phyloP scores from a whole-genome alignment of 2,888 invertebrate genomes.

The Heliconius ethilla region DNA sequence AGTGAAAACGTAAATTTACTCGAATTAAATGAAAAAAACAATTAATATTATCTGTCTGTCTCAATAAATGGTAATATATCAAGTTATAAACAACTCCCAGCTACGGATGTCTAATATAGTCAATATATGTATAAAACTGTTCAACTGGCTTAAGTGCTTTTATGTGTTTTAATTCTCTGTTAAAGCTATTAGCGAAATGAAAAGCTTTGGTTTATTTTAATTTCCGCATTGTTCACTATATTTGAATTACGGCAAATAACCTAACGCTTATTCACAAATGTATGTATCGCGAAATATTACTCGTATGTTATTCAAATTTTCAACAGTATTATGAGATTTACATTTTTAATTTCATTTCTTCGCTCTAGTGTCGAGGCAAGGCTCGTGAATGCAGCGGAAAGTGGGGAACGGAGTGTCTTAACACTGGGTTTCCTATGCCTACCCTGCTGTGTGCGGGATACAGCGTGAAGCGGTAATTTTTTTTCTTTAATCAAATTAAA shows the following conservation, averaged over 20 bases:
- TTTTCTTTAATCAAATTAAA: too few species aligned
- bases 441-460: too few species aligned
- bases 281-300: not conserved
- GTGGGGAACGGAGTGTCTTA: too few species aligned
- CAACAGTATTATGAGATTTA: too few species aligned
- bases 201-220: constrained; percentile 39
- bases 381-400: too few species aligned
- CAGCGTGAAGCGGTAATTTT: too few species aligned
- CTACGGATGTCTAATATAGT: not conserved
- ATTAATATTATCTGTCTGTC: not conserved
- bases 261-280: not conserved
- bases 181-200: constrained; percentile 39
- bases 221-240: constrained; percentile 34
- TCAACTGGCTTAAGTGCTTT: constrained; percentile 14
- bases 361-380: too few species aligned
- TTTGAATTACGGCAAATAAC: constrained; percentile 1
- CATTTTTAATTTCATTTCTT: too few species aligned
- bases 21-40: not conserved
- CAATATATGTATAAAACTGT: not conserved
- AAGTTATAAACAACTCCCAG: too few species aligned
- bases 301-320: too few species aligned
- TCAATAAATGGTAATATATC: not conserved
- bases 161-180: constrained; percentile 25
- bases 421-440: too few species aligned
- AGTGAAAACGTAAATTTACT: not conserved